These are phyloP conservation scores for Anguilla rostrata DNA, from an alignment of 2,113 vertebrate species.

Conservation along the genomic window DNA sequence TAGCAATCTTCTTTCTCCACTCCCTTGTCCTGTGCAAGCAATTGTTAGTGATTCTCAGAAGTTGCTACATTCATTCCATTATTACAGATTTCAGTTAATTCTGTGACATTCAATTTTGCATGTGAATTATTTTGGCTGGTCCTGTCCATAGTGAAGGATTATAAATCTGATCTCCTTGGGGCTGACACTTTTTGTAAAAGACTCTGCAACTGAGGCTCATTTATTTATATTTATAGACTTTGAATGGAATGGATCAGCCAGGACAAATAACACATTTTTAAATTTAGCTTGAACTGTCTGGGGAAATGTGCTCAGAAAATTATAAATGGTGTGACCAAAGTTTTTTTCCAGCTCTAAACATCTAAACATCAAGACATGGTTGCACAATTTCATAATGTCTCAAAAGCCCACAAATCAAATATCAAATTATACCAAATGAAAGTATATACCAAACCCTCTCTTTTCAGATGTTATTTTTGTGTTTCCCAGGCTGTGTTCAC, in stretches of 20 bases:
- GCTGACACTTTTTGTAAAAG: conserved; percentile 42
- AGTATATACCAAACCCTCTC: no score
- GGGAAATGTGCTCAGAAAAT: background rate
- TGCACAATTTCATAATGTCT: no score
- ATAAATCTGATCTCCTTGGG: conserved; percentile 49
- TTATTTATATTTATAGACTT: conserved; percentile 66
- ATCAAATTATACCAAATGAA: no score
- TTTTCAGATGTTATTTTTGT: no score
- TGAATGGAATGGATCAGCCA: conserved; percentile 67
- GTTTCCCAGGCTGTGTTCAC: no score
- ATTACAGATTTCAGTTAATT: conserved; percentile 74
- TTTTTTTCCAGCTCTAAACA: no score
- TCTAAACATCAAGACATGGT: no score
- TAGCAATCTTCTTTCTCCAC: conserved; percentile 71
- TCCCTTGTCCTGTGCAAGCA: conserved; percentile 67
- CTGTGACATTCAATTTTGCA: conserved; percentile 67
- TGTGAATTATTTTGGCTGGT: conserved; percentile 66
- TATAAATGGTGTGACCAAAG: background rate
- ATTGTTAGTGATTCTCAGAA: conserved; percentile 77
- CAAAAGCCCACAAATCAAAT: background rate
- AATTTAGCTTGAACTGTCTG: background rate
- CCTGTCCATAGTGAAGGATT: conserved; percentile 55
- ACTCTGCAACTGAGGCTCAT: conserved; percentile 49
- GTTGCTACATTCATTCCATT: conserved; percentile 72
- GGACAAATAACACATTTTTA: conserved; percentile 43